phyloP scores from a whole-genome alignment of 2,888 invertebrate genomes.

The Acleris laterana region DNA sequence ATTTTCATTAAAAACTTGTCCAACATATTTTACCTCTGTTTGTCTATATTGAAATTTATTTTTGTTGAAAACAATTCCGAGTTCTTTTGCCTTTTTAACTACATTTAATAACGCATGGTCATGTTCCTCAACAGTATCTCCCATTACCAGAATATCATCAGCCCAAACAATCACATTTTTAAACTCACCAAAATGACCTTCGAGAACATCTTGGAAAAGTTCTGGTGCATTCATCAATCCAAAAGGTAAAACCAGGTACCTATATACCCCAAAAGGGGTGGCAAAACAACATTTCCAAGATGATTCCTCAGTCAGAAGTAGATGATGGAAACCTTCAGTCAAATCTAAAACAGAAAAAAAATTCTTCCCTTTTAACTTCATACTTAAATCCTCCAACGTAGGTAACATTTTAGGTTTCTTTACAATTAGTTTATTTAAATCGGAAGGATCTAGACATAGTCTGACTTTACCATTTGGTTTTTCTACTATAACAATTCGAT shows the following conservation, averaged over 20 bases:
- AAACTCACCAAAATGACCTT: background rate
- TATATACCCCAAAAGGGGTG: conserved; percentile 7
- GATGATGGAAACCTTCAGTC: background rate
- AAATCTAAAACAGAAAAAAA: background rate
- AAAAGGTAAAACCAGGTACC: conserved; percentile 30
- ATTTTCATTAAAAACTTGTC: conserved; percentile 32
- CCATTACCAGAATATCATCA: conserved; percentile 12
- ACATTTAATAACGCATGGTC: conserved; percentile 3
- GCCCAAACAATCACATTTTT: conserved; percentile 1
- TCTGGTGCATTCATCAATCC: conserved; percentile 11
- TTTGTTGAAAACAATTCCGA: conserved; percentile 36
- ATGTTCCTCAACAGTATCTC: conserved; percentile 6
- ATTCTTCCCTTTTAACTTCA: no score
- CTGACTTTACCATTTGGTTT: conserved; percentile 32
- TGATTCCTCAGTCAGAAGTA: conserved; percentile 18
- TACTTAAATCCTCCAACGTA: conserved; percentile 35
- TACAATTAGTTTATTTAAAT: conserved; percentile 39
- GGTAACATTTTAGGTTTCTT: conserved; percentile 37
- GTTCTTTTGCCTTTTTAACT: conserved; percentile 22
- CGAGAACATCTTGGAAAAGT: background rate
- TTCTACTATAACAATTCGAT: conserved; percentile 37
- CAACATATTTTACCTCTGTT: conserved; percentile 38
- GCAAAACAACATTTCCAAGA: conserved; percentile 40
- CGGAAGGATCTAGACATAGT: conserved; percentile 30
- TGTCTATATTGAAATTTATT: conserved; percentile 38